These are phyloP conservation scores for Fragum sueziense DNA, from an alignment of 2,888 invertebrate genomes.

Conservation along the genomic window DNA sequence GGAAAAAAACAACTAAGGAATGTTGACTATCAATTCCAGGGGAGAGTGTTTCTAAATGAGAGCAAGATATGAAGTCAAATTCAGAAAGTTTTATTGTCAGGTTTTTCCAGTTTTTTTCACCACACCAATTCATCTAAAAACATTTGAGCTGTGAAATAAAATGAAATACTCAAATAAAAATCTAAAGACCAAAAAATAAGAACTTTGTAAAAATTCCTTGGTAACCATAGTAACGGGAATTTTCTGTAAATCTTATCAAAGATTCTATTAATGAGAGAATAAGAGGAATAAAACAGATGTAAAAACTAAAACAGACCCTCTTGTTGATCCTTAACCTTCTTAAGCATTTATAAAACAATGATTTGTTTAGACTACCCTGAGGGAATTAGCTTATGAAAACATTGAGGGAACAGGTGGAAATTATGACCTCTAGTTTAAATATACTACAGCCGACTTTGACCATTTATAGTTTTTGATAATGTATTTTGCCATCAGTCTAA, in stretches of 20 bases:
- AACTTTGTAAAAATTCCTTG: background rate
- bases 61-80: too few relatives aligned
- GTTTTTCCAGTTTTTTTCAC: too few relatives aligned
- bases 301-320: constrained; percentile 50
- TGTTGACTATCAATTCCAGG: too few relatives aligned
- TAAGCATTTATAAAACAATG: background rate
- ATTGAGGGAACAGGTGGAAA: background rate
- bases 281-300: constrained; percentile 56
- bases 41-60: too few relatives aligned
- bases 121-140: too few relatives aligned
- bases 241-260: constrained; percentile 51
- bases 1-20: too few relatives aligned
- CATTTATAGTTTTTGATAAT: too few relatives aligned
- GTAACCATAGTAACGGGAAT: constrained; percentile 22
- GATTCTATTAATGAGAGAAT: constrained; percentile 55
- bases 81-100: too few relatives aligned
- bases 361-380: background rate
- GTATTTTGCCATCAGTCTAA: too few relatives aligned
- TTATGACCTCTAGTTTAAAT: background rate
- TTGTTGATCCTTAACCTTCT: constrained; percentile 7
- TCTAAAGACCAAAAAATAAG: background rate
- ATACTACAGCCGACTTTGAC: too few relatives aligned
- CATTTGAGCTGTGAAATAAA: too few relatives aligned
- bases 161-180: background rate
- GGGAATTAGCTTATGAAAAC: background rate